Evolutionary conservation across 2,113 vertebrate species (phyloP).

Genomic region (Rafetus swinhoei): DNA sequence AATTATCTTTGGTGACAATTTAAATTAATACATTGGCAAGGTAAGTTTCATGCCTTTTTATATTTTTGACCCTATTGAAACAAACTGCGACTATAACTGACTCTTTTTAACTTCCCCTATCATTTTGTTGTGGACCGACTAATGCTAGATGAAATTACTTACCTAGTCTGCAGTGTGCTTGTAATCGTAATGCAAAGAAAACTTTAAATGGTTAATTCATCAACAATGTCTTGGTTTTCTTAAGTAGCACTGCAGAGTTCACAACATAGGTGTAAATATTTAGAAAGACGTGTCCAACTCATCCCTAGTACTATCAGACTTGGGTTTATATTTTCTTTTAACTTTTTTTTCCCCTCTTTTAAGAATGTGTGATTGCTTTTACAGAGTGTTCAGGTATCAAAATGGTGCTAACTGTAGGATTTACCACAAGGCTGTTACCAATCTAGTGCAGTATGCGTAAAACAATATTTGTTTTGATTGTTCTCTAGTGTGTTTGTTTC

Average conservation of each 20-base stretch:
- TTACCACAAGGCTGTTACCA: conserved; percentile 69
- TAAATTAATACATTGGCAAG: neutral
- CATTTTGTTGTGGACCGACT: neutral
- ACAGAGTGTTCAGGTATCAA: conserved; percentile 63
- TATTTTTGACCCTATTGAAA: neutral
- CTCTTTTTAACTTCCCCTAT: conserved; percentile 7
- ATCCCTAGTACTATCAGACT: neutral
- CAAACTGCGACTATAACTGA: neutral
- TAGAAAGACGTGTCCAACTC: neutral
- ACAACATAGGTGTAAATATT: neutral
- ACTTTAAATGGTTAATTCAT: neutral
- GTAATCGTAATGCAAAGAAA: rapidly evolving
- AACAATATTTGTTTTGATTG: conserved; percentile 55
- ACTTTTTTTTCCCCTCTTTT: neutral
- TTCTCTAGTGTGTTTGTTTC: conserved; percentile 24
- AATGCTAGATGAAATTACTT: conserved; percentile 5
- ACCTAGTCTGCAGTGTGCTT: neutral
- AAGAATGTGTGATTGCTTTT: conserved; percentile 55
- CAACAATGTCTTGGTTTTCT: neutral
- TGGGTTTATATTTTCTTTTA: neutral
- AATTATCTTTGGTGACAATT: neutral
- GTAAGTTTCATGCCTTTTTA: conserved; percentile 31
- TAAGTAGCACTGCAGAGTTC: neutral
- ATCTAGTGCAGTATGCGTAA: conserved; percentile 58
- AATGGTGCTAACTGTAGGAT: conserved; percentile 89